Evolutionary conservation across 2,113 vertebrate species (phyloP).

Genomic region (Ciconia boyciana): DNA sequence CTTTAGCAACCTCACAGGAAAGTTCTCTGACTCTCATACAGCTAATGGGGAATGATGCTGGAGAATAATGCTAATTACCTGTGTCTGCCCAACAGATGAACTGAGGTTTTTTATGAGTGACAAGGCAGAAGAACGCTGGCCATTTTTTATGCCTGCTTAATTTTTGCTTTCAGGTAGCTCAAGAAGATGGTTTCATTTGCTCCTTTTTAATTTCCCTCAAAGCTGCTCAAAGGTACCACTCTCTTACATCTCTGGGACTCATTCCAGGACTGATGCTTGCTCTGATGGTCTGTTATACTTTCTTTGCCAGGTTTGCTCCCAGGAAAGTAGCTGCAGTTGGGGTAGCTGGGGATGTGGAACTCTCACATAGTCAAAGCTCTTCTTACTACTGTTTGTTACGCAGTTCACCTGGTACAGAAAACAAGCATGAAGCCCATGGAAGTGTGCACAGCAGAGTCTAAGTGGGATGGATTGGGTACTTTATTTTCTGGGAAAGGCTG

Average conservation of each 20-base stretch:
- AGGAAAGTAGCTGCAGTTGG: background rate
- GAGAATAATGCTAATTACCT: background rate
- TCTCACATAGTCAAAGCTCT: background rate
- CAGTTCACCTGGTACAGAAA: background rate
- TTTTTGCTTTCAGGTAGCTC: conserved; percentile 33
- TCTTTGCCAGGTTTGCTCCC: background rate
- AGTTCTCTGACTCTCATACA: background rate
- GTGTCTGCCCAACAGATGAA: background rate
- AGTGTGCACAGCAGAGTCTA: background rate
- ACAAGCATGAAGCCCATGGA: background rate
- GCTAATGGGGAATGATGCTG: background rate
- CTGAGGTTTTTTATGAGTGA: background rate
- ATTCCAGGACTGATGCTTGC: background rate
- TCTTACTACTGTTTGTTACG: background rate
- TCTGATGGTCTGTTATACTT: background rate
- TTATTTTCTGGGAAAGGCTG: background rate
- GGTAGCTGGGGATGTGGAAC: background rate
- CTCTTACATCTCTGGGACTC: background rate
- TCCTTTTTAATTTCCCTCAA: background rate
- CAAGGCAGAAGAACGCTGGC: background rate
- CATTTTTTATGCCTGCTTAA: background rate
- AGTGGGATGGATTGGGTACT: background rate
- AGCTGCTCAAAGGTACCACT: background rate
- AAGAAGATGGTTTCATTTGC: background rate
- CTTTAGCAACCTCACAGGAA: background rate